These are phyloP conservation scores for Anagrus nilaparvatae DNA, from an alignment of 1,140 invertebrate species.

Conservation along the genomic window DNA sequence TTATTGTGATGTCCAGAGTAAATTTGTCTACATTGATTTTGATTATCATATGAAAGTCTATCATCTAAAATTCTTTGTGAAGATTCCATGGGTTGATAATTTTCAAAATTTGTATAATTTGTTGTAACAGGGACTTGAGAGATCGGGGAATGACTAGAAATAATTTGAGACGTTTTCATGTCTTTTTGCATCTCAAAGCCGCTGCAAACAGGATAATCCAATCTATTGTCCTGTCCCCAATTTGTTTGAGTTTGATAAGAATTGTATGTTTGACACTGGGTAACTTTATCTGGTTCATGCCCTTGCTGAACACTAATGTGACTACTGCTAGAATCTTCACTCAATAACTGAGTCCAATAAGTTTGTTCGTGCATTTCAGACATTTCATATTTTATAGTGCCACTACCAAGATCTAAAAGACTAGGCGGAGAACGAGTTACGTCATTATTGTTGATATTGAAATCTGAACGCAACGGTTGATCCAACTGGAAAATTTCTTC, in stretches of 20 bases:
- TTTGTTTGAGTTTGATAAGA: not conserved
- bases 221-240: too few relatives aligned
- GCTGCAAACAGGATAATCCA: slow-evolving; percentile 14
- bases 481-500: slow-evolving; percentile 70
- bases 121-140: slow-evolving; percentile 14
- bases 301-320: slow-evolving; percentile 25
- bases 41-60: slow-evolving; percentile 20
- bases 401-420: slow-evolving; percentile 58
- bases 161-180: slow-evolving; percentile 3
- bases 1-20: not conserved
- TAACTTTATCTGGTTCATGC: slow-evolving; percentile 9
- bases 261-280: too few relatives aligned
- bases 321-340: slow-evolving; percentile 46
- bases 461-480: slow-evolving; percentile 58
- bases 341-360: slow-evolving; percentile 34
- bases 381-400: slow-evolving; percentile 47
- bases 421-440: slow-evolving; percentile 52
- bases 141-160: slow-evolving; percentile 28
- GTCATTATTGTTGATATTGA: slow-evolving; percentile 29
- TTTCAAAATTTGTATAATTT: slow-evolving; percentile 20
- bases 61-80: slow-evolving; percentile 22
- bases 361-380: slow-evolving; percentile 30
- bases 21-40: slow-evolving; percentile 14
- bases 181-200: slow-evolving; percentile 20
- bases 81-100: slow-evolving; percentile 9